These are phyloP conservation scores for Ditylenchus dipsaci DNA, from an alignment of 1,140 invertebrate species.

Conservation along the genomic window DNA sequence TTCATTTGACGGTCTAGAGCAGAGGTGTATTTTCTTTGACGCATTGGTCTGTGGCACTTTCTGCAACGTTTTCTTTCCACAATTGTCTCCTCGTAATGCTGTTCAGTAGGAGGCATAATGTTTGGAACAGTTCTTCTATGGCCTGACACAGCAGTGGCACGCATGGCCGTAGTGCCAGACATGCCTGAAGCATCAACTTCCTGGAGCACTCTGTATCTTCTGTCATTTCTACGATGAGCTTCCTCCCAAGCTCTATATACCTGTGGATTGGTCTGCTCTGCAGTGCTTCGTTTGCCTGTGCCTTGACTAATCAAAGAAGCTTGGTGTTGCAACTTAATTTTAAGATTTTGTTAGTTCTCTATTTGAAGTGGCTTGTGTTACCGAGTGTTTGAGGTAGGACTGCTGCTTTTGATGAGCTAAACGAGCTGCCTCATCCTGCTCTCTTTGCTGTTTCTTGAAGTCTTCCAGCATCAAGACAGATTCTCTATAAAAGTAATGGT, in stretches of 20 bases:
- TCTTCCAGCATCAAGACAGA: neutral
- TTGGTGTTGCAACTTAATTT: neutral
- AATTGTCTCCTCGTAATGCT: neutral
- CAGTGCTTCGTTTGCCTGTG: neutral
- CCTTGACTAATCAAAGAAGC: neutral
- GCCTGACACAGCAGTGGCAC: neutral
- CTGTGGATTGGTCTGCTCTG: neutral
- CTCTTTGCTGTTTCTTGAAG: neutral
- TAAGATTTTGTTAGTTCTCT: no score
- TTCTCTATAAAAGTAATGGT: no score
- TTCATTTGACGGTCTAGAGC: neutral
- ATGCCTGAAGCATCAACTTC: neutral
- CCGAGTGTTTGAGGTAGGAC: neutral
- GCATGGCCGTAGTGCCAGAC: neutral
- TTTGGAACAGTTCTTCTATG: neutral
- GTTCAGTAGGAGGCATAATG: no score
- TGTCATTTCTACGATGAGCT: neutral
- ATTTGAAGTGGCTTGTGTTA: no score
- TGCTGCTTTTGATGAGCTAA: neutral
- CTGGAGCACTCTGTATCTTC: neutral
- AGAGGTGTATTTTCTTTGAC: neutral
- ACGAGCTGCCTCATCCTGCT: neutral
- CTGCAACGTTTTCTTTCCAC: neutral
- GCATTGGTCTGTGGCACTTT: constrained; percentile 1
- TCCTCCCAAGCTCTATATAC: constrained; percentile 3